Conservation (phyloP, 2,113 vertebrate genomes). For the Lycocorax pyrrhopterus region DNA sequence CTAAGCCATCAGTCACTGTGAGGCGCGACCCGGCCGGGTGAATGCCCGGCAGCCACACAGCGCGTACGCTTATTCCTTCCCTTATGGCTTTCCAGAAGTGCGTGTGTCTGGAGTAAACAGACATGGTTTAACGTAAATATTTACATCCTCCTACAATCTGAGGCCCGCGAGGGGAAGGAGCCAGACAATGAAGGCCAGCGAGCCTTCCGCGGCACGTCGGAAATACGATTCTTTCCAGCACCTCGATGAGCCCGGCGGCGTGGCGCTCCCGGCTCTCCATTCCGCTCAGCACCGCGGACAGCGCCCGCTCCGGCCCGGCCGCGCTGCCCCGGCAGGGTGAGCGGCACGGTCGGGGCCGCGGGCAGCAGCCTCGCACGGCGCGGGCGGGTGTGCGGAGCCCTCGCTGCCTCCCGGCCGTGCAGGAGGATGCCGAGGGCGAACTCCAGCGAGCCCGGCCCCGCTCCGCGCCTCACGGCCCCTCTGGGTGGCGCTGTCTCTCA, state of each 20-base stretch:
- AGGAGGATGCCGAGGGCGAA: not conserved
- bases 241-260: not conserved
- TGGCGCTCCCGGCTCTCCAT: not conserved
- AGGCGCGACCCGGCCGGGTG: not conserved
- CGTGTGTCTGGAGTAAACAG: not conserved
- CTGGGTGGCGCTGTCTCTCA: conserved; percentile 62
- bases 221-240: fast-evolving
- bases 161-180: not conserved
- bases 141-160: not conserved
- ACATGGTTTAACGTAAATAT: not conserved
- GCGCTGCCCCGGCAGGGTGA: fast-evolving
- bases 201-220: not conserved
- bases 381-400: fast-evolving
- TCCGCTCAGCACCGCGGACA: conserved; percentile 52
- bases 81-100: not conserved
- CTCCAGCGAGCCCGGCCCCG: fast-evolving
- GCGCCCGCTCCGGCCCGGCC: not conserved
- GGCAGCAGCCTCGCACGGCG: not conserved
- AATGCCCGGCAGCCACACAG: not conserved
- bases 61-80: not conserved
- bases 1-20: not conserved
- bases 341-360: fast-evolving
- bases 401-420: not conserved
- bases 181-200: not conserved
- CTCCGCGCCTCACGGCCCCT: not conserved